A percentile compares a stretch with the other conserved stretches of the same genome.
phyloP scores from a whole-genome alignment of 2,797 vertebrate genomes.

The Momotus momota region DNA sequence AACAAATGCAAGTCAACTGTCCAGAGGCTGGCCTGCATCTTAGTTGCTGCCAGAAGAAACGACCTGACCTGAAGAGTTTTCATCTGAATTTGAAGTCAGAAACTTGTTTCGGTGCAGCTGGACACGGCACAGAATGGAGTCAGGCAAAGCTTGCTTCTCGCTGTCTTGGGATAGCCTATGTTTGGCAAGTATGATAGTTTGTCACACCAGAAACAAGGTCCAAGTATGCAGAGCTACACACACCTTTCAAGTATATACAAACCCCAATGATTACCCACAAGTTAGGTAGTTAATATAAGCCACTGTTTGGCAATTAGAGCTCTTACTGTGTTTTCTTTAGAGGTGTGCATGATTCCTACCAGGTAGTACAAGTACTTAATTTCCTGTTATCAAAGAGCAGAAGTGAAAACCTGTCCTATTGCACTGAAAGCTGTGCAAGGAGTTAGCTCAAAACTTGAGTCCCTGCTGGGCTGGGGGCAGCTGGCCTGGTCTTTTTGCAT shows the following conservation, averaged over 20 bases:
- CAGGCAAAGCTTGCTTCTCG: not conserved
- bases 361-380: not conserved
- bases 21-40: not conserved
- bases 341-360: not conserved
- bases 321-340: not conserved
- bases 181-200: no score
- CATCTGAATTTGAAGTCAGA: not conserved
- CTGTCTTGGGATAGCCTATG: not conserved
- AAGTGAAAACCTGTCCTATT: not conserved
- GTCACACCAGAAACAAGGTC: not conserved
- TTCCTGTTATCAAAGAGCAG: not conserved
- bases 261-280: not conserved
- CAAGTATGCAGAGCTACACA: not conserved
- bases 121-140: rapidly evolving
- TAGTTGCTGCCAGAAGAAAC: not conserved
- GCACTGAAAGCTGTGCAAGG: rapidly evolving
- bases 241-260: not conserved
- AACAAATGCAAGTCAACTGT: not conserved
- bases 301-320: not conserved
- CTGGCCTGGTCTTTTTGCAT: not conserved
- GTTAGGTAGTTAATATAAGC: not conserved
- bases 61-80: not conserved
- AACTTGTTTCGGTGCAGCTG: not conserved
- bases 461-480: not conserved
- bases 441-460: not conserved